A percentile compares a stretch with the other conserved stretches of the same genome.
Conservation (phyloP, 2,888 invertebrate genomes). For the Caenorhabditis auriculariae region DNA sequence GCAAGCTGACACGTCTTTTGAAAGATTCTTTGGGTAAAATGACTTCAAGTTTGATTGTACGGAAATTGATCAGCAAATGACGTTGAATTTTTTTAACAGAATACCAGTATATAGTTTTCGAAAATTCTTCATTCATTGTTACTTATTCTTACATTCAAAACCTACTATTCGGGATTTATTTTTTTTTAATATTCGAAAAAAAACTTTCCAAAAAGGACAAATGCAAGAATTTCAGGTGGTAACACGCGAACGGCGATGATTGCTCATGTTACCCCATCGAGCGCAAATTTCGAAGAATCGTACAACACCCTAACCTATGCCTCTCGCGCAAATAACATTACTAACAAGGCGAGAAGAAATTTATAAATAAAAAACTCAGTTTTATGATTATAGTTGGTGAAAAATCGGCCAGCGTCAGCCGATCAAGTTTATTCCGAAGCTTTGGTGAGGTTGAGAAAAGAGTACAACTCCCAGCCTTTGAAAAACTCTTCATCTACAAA, state of each 20-base stretch:
- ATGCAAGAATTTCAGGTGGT: constrained; percentile 67
- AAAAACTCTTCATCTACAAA: constrained; percentile 48
- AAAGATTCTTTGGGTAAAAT: constrained; percentile 66
- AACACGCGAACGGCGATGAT: constrained; percentile 96
- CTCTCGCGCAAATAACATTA: constrained; percentile 87
- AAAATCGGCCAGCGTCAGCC: constrained; percentile 58
- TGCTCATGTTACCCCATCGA: constrained; percentile 86
- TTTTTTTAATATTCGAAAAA: too few species aligned
- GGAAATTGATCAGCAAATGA: neutral
- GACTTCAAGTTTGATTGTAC: neutral
- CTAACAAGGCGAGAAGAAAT: constrained; percentile 74
- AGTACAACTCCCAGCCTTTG: constrained; percentile 39
- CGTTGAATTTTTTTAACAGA: neutral
- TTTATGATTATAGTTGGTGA: constrained; percentile 26
- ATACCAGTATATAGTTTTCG: neutral
- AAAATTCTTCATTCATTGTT: neutral
- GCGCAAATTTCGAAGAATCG: constrained; percentile 82
- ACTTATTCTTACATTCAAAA: neutral
- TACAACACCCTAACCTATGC: constrained; percentile 91
- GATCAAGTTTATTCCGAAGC: constrained; percentile 56
- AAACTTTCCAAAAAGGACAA: neutral
- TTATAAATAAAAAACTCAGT: neutral
- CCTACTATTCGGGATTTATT: too few species aligned
- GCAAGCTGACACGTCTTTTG: constrained; percentile 85
- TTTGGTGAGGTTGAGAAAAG: constrained; percentile 43